Evolutionary conservation across 2,113 vertebrate species (phyloP).

Genomic region (Entelurus aequoreus): DNA sequence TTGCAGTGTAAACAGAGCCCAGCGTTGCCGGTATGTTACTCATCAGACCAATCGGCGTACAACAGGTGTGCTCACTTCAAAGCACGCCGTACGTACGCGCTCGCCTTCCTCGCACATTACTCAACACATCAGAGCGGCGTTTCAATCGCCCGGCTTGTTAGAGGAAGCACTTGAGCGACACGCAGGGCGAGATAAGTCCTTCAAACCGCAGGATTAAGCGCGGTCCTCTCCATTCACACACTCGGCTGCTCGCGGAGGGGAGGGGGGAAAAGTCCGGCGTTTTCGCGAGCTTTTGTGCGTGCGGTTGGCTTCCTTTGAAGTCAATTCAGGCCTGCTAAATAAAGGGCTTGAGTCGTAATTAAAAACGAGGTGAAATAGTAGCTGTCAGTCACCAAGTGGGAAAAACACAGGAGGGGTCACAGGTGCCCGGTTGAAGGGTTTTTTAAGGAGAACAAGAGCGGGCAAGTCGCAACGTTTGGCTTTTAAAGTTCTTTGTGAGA

Average conservation of each 20-base stretch:
- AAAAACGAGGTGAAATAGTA: constrained; percentile 51
- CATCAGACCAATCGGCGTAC: constrained; percentile 44
- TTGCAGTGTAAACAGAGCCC: constrained; percentile 46
- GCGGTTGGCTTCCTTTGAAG: constrained; percentile 44
- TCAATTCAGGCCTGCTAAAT: constrained; percentile 45
- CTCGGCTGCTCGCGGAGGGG: constrained; percentile 27
- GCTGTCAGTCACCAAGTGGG: constrained; percentile 43
- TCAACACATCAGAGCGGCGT: constrained; percentile 10
- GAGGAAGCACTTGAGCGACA: constrained; percentile 30
- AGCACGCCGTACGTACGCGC: constrained; percentile 3
- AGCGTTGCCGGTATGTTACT: constrained; percentile 24
- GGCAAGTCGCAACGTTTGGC: constrained; percentile 16
- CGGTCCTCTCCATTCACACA: constrained; percentile 29
- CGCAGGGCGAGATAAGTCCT: constrained; percentile 20
- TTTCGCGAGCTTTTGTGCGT: constrained; percentile 24
- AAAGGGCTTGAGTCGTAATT: constrained; percentile 49
- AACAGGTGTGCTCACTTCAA: constrained; percentile 65
- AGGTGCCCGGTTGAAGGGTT: neutral
- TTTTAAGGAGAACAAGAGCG: neutral
- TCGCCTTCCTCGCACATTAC: constrained; percentile 16
- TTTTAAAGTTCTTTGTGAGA: constrained; percentile 3
- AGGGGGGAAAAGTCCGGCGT: constrained; percentile 32
- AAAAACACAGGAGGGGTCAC: constrained; percentile 20
- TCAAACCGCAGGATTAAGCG: constrained; percentile 32
- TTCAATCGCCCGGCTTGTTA: constrained; percentile 19